These are phyloP conservation scores for Drosophila navojoa DNA, from an alignment of 1,140 invertebrate species.

Conservation along the genomic window DNA sequence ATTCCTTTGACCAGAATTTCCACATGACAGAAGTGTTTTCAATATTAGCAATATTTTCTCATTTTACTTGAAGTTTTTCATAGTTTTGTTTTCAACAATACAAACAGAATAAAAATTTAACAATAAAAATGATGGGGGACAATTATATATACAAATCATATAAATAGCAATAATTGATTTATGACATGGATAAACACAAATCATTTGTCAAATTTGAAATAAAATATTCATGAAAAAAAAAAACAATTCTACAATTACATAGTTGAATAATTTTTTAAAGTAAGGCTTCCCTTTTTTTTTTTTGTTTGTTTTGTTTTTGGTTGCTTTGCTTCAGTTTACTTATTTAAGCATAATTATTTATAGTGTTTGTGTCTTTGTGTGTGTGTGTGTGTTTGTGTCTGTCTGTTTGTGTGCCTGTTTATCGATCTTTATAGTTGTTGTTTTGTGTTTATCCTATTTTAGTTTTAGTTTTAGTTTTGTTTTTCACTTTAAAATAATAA, in stretches of 20 bases:
- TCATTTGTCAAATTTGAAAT: slow-evolving; percentile 25
- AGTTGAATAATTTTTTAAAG: slow-evolving; percentile 26
- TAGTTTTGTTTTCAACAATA: slow-evolving; percentile 55
- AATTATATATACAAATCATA: slow-evolving; percentile 31
- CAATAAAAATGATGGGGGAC: slow-evolving; percentile 31
- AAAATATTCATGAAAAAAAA: neutral
- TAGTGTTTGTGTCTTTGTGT: slow-evolving; percentile 32
- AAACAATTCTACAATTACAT: slow-evolving; percentile 19
- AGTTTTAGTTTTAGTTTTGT: slow-evolving; percentile 48
- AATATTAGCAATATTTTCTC: slow-evolving; percentile 56
- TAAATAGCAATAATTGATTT: slow-evolving; percentile 60
- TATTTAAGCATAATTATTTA: slow-evolving; percentile 70
- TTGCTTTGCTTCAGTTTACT: slow-evolving; percentile 65
- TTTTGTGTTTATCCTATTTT: slow-evolving; percentile 68
- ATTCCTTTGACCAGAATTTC: slow-evolving; percentile 67
- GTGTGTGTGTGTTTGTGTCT: too few relatives aligned
- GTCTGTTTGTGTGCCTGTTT: slow-evolving; percentile 13
- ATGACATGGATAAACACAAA: slow-evolving; percentile 59
- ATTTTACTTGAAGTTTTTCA: slow-evolving; percentile 16
- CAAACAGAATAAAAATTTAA: slow-evolving; percentile 56
- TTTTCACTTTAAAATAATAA: slow-evolving; percentile 77
- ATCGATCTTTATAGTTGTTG: slow-evolving; percentile 19
- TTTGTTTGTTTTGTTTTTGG: slow-evolving; percentile 63
- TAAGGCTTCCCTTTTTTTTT: slow-evolving; percentile 42
- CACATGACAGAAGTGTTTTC: slow-evolving; percentile 51